Base-by-base conservation (phyloP, 2,888 invertebrate species). In the Alsophila aescularia region DNA sequence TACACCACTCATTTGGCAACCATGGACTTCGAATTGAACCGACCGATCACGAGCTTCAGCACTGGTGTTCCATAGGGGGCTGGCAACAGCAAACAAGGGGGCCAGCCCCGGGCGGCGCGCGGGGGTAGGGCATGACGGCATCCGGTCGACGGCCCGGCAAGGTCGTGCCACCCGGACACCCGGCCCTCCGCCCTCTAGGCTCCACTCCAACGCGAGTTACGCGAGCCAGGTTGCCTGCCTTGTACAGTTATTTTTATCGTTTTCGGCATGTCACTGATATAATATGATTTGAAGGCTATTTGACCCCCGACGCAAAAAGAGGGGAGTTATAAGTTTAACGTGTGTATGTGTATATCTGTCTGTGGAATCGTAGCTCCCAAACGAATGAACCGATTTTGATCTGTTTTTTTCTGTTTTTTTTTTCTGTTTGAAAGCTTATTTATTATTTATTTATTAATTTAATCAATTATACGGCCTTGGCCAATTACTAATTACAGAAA, bases 71-170 rank as follows among this genome's bases (percentile, higher is more conserved):
- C n/a, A n/a, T 21, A 29, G 43, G 51, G 63, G 47, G 69, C 53
- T 80, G 67, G 77, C 72, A 77, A 78, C 81, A 74, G 70, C 69
- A 56, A 57, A 52, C 15, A 58, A 51, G 61, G 66, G 66, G 56
- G 55, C 35, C 18, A 16, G 47, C 39, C 29, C 24, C 7, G 44
- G 21, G 41, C 18, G 15, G 47, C 39, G 27, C 24, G 6, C 42
- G 21, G 41, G 47, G 64, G 51, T 44, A 52, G 59, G 41, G 35
- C 13, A 35, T 79, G 79, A 82, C 83, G 80, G 81, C 79, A 83
- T 58, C 48, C 73, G 82, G 80, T 82, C 79, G 81, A 67, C 75
- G 80, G 67, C 72, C 79, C 64, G 52, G 63, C 72, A 75, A 79
- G 79, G 80, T 75, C 73, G 71, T 63, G 59, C 72, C 65, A 67